Conservation (phyloP, 2,888 invertebrate genomes). For the Heliconius charithonia region DNA sequence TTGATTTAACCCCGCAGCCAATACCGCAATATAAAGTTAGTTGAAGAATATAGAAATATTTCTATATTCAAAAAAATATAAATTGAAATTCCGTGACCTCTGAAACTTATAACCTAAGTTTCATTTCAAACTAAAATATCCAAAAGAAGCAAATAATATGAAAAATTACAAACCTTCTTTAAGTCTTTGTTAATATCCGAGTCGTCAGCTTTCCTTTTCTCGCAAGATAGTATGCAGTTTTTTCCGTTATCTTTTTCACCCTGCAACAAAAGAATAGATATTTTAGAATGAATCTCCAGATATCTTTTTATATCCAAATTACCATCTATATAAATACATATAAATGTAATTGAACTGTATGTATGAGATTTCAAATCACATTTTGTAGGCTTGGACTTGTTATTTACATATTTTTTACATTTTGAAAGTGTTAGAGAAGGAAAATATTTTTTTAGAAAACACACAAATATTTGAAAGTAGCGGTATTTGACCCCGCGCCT, state of each 20-base stretch:
- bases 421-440: too few species aligned
- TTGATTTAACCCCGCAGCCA: too few species aligned
- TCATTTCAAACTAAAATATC: conserved; percentile 2
- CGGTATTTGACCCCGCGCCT: too few species aligned
- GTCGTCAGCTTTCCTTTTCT: conserved; percentile 93
- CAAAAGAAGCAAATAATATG: conserved; percentile 8
- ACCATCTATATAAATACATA: background rate
- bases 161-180: conserved; percentile 87
- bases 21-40: too few species aligned
- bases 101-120: conserved; percentile 3
- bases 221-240: conserved; percentile 86
- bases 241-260: conserved; percentile 86
- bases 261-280: conserved; percentile 73
- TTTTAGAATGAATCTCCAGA: background rate
- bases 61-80: background rate
- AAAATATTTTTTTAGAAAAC: too few species aligned
- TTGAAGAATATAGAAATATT: background rate
- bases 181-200: conserved; percentile 92
- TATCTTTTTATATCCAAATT: background rate
- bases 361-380: background rate
- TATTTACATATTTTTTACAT: background rate
- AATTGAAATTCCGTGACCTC: background rate
- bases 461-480: too few species aligned
- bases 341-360: background rate
- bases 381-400: background rate